Evolutionary conservation across 2,113 vertebrate genomes (phyloP).

Genomic region (Hymenochirus boettgeri): DNA sequence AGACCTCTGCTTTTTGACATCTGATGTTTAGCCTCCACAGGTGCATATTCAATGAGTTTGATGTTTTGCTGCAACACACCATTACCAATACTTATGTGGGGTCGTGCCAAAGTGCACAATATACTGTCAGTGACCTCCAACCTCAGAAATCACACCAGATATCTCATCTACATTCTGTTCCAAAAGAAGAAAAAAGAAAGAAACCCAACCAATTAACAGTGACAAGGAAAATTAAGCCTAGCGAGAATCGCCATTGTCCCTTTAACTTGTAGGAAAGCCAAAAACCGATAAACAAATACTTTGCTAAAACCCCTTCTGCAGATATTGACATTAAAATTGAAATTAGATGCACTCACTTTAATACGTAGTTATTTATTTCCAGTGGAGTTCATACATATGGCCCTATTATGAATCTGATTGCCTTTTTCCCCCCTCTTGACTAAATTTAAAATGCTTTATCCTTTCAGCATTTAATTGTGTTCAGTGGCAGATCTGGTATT

Average conservation of each 20-base stretch:
- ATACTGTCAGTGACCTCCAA: slow-evolving; percentile 31
- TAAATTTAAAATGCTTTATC: slow-evolving; percentile 56
- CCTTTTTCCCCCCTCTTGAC: slow-evolving; percentile 33
- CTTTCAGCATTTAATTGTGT: slow-evolving; percentile 67
- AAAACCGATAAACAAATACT: not conserved
- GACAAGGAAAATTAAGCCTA: slow-evolving; percentile 32
- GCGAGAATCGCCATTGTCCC: not conserved
- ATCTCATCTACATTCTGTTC: slow-evolving; percentile 39
- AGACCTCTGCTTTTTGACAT: slow-evolving; percentile 36
- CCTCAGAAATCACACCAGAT: slow-evolving; percentile 36
- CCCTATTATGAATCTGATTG: slow-evolving; percentile 57
- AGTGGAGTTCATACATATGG: slow-evolving; percentile 44
- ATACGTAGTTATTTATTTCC: slow-evolving; percentile 50
- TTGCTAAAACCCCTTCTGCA: not conserved
- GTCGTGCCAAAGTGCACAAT: slow-evolving; percentile 8
- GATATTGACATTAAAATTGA: slow-evolving; percentile 5
- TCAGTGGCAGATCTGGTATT: slow-evolving; percentile 74
- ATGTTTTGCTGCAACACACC: slow-evolving; percentile 22
- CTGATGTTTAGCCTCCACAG: slow-evolving; percentile 39
- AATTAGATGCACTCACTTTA: slow-evolving; percentile 14
- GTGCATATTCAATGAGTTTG: slow-evolving; percentile 39
- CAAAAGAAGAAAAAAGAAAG: slow-evolving; percentile 1
- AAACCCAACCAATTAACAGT: slow-evolving; percentile 38
- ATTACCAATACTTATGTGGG: slow-evolving; percentile 41
- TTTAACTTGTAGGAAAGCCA: not conserved